Conservation (phyloP, 2,113 vertebrate species). For the Zosterops hypoxanthus region DNA sequence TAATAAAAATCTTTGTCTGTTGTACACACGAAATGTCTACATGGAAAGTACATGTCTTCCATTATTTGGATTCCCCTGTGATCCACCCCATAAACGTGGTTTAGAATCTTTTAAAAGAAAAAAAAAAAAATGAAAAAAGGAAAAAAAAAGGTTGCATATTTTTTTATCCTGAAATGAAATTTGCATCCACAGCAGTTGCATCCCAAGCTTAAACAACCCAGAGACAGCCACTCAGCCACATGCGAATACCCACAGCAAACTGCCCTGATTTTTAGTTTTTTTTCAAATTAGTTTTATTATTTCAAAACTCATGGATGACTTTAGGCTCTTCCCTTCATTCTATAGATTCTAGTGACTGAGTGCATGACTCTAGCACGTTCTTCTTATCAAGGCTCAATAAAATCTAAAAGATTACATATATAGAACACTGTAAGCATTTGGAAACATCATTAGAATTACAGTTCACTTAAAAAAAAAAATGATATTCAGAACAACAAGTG, state of each 20-base stretch:
- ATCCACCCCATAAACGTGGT: neutral
- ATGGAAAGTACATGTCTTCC: neutral
- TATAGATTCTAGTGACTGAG: neutral
- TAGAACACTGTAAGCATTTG: neutral
- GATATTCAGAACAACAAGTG: neutral
- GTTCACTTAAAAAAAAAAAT: neutral
- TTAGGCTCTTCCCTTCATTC: neutral
- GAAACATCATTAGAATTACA: neutral
- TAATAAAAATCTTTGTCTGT: neutral
- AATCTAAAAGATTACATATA: neutral
- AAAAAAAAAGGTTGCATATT: rapidly evolving
- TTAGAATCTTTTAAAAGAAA: neutral
- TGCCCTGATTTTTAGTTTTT: neutral
- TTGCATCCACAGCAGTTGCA: neutral
- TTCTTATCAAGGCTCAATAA: neutral
- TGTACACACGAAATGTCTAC: neutral
- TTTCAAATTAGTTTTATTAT: neutral
- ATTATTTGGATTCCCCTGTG: neutral
- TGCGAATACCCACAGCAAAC: neutral
- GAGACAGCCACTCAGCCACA: neutral
- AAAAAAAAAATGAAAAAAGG: neutral
- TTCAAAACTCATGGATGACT: neutral
- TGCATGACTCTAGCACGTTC: neutral
- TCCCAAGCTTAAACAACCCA: neutral
- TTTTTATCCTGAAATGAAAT: neutral